Conservation (phyloP, 2,888 invertebrate species). For the Neoascia interrupta region DNA sequence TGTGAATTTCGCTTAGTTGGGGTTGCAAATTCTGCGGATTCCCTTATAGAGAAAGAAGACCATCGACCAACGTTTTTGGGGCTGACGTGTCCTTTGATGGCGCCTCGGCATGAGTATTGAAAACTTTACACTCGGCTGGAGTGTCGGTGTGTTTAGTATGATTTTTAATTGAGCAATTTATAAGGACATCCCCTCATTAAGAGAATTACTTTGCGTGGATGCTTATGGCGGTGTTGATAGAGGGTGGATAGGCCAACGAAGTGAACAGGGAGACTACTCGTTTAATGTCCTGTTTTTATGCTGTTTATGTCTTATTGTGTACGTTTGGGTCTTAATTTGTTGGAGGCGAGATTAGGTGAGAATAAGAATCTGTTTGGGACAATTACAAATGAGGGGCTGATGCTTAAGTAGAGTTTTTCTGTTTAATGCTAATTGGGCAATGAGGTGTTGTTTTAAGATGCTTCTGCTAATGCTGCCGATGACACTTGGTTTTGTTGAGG, state of each 20-base stretch:
- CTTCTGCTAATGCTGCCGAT: background rate
- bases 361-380: slow-evolving; percentile 66
- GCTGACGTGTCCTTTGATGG: background rate
- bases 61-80: background rate
- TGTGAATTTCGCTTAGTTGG: background rate
- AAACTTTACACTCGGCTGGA: slow-evolving; percentile 28
- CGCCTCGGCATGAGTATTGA: slow-evolving; percentile 8
- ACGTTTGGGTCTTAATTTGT: slow-evolving; percentile 48
- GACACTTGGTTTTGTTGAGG: too few relatives aligned
- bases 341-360: slow-evolving; percentile 60
- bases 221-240: slow-evolving; percentile 20
- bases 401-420: slow-evolving; percentile 35
- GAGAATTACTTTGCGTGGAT: slow-evolving; percentile 20
- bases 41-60: too few relatives aligned
- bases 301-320: slow-evolving; percentile 20
- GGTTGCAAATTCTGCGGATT: slow-evolving; percentile 49
- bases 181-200: slow-evolving; percentile 66
- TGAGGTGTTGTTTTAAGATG: slow-evolving; percentile 36
- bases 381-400: slow-evolving; percentile 53
- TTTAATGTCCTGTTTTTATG: slow-evolving; percentile 10
- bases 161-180: slow-evolving; percentile 70
- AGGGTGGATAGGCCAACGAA: slow-evolving; percentile 3
- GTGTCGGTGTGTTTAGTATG: slow-evolving; percentile 44
- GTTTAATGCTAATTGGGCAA: slow-evolving; percentile 59
- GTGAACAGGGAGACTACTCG: background rate